Percentiles rank a stretch among this genome's conserved stretches.
phyloP scores from a whole-genome alignment of 2,888 invertebrate genomes.

The Phymatocera aterrima region DNA sequence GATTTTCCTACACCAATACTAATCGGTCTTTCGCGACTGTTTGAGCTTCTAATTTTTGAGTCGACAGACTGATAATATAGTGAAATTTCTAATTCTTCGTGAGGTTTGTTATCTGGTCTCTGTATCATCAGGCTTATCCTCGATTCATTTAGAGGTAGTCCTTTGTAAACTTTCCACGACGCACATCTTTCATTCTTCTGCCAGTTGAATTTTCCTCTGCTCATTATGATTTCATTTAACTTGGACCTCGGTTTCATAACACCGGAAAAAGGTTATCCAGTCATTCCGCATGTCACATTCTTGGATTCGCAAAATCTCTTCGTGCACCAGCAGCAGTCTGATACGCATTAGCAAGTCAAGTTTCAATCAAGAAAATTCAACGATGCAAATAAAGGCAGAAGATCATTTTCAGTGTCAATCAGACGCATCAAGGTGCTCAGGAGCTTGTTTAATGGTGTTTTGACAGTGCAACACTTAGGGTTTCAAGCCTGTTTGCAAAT shows the following conservation, averaged over 20 bases:
- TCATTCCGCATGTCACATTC: too few relatives aligned
- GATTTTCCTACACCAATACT: not conserved
- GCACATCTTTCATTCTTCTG: not conserved
- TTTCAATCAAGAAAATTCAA: not conserved
- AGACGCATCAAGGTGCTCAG: not conserved
- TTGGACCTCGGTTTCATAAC: not conserved
- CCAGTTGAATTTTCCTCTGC: not conserved
- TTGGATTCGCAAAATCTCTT: not conserved
- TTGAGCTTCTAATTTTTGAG: not conserved
- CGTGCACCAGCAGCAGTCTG: not conserved
- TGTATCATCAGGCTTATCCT: not conserved
- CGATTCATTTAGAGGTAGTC: not conserved
- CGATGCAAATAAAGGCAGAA: not conserved
- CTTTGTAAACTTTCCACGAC: conserved; percentile 7
- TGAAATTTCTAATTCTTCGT: not conserved
- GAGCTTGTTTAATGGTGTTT: conserved; percentile 7
- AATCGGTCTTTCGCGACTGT: not conserved
- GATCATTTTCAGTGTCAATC: not conserved
- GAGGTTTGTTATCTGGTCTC: not conserved
- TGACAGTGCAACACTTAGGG: not conserved
- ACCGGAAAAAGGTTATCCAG: not conserved
- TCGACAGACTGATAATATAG: not conserved
- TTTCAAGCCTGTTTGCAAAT: conserved; percentile 19
- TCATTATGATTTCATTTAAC: conserved; percentile 28
- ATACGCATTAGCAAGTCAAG: not conserved